A percentile compares a stretch with the other conserved stretches of the same genome.
phyloP scores from a whole-genome alignment of 2,797 vertebrate genomes.

The Gouania willdenowi region DNA sequence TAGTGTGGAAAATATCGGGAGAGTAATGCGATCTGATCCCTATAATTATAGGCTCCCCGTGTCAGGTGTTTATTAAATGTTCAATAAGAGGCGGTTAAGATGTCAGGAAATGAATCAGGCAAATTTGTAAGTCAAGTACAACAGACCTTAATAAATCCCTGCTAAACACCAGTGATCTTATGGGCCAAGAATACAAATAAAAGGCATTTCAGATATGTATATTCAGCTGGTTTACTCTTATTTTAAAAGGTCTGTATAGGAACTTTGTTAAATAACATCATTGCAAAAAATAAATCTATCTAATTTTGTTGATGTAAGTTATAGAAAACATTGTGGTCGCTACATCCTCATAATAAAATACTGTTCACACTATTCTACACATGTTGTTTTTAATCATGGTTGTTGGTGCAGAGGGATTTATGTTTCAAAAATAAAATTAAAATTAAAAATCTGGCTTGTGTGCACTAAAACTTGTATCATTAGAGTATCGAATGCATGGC shows the following conservation, averaged over 20 bases:
- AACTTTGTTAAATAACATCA: no score
- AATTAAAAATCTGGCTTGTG: slow-evolving; percentile 4
- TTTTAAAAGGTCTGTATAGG: no score
- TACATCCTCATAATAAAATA: no score
- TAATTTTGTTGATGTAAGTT: no score
- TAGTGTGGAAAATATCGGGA: slow-evolving; percentile 68
- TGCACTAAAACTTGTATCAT: slow-evolving; percentile 19
- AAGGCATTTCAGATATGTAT: no score
- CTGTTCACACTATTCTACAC: no score
- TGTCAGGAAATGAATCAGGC: slow-evolving; percentile 62
- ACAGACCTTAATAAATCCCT: slow-evolving; percentile 27
- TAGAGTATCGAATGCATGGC: slow-evolving; percentile 9
- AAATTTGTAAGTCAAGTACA: slow-evolving; percentile 52
- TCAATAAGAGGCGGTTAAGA: slow-evolving; percentile 67
- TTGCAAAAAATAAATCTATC: no score
- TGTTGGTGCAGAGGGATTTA: background rate
- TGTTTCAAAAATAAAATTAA: slow-evolving; percentile 5
- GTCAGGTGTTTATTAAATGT: slow-evolving; percentile 73
- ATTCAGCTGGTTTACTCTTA: no score
- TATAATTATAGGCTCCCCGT: slow-evolving; percentile 56
- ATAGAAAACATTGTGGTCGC: no score
- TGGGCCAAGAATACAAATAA: no score
- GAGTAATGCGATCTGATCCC: slow-evolving; percentile 57
- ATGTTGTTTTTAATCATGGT: no score
- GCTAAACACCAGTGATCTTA: no score